These are phyloP conservation scores for Porites divaricata DNA, from an alignment of 92 coral and sea anemone genomes.

Conservation along the genomic window DNA sequence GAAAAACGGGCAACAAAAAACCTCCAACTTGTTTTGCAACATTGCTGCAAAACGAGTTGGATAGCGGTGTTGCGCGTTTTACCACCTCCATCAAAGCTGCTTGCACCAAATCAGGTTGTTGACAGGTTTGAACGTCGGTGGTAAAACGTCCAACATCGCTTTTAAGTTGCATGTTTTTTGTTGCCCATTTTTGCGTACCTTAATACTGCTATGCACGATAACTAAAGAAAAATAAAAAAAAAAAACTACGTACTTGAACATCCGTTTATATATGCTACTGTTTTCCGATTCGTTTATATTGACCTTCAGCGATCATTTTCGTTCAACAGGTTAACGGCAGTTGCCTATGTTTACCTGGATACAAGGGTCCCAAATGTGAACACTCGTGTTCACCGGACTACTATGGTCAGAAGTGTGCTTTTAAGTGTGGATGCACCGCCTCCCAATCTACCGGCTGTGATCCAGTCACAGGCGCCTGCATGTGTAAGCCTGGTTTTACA, in stretches of 20 bases:
- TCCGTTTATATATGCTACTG: background rate
- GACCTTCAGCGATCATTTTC: background rate
- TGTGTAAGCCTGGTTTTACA: constrained; percentile 74
- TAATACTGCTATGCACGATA: background rate
- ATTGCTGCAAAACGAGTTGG: too few species aligned
- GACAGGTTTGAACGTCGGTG: too few species aligned
- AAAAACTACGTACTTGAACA: background rate
- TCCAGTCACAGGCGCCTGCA: constrained; percentile 67
- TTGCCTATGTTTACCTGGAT: constrained; percentile 85
- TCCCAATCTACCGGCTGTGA: constrained; percentile 56
- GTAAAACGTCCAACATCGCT: too few species aligned
- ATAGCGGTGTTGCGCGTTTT: too few species aligned
- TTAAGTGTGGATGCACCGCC: constrained; percentile 59
- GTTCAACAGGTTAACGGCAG: constrained; percentile 73
- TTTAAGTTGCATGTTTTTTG: too few species aligned
- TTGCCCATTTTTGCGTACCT: too few species aligned
- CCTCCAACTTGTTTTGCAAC: too few species aligned
- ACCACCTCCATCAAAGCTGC: too few species aligned
- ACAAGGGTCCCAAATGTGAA: constrained; percentile 60
- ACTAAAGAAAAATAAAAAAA: too few species aligned
- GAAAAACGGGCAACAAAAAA: too few species aligned
- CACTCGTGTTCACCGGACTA: constrained; percentile 42
- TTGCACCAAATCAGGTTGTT: too few species aligned
- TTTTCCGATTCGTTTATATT: too few species aligned
- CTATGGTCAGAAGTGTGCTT: constrained; percentile 71